Percentiles rank a stretch among this genome's conserved stretches.
Evolutionary conservation across 2,797 vertebrate genomes (phyloP).

Genomic region (Pyrrhura leucotis): DNA sequence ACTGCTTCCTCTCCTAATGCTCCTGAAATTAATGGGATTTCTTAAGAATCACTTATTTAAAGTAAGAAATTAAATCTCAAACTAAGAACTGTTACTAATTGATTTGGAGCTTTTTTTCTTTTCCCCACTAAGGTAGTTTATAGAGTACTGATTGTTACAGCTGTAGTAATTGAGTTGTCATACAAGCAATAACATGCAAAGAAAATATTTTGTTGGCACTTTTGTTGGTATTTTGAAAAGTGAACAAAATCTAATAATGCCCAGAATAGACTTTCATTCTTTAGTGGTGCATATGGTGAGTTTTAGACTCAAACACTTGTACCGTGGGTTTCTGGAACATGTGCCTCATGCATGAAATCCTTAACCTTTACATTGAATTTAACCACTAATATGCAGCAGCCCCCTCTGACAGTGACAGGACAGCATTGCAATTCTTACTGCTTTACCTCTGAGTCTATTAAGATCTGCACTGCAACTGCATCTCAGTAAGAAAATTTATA

Average conservation of each 20-base stretch:
- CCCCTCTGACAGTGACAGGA: not conserved
- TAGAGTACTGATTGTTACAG: not conserved
- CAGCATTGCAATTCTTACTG: not conserved
- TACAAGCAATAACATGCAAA: not conserved
- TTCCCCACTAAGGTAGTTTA: not conserved
- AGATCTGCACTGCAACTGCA: not conserved
- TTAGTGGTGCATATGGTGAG: not conserved
- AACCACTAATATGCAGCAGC: not conserved
- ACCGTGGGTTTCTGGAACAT: not conserved
- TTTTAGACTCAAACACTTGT: not conserved
- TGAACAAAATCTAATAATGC: constrained; percentile 9
- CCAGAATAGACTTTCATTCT: constrained; percentile 19
- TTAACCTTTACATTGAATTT: not conserved
- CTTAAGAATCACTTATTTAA: constrained; percentile 16
- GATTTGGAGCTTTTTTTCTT: not conserved
- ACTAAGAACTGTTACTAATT: not conserved
- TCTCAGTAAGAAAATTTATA: not conserved
- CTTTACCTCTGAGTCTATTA: not conserved
- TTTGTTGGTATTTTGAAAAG: not conserved
- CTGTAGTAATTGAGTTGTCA: not conserved
- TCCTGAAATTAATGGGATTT: constrained; percentile 41
- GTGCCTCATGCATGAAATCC: not conserved
- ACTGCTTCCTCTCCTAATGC: not conserved
- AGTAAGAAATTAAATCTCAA: constrained; percentile 37
- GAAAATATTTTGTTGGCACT: not conserved